phyloP scores from a whole-genome alignment of 2,797 vertebrate genomes.

The Periparus ater region DNA sequence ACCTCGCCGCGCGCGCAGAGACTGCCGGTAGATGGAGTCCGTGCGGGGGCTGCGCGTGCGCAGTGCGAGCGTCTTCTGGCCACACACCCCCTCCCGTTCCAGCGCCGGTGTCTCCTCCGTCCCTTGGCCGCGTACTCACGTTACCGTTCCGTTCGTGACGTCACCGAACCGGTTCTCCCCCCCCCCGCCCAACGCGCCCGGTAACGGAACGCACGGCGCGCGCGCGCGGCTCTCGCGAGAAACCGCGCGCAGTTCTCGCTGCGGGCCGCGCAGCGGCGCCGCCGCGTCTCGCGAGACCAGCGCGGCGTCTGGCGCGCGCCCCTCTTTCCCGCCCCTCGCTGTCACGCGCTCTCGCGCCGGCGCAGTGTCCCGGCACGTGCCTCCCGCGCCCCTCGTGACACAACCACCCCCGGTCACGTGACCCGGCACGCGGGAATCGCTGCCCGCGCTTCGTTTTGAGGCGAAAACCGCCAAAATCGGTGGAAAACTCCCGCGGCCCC shows the following conservation, averaged over 20 bases:
- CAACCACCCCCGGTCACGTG: not conserved
- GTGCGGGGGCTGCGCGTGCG: not conserved
- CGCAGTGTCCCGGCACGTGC: not conserved
- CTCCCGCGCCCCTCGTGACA: too few species aligned
- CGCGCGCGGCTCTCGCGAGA: not conserved
- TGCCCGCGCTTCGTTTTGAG: not conserved
- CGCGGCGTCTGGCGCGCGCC: not conserved
- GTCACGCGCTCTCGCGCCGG: not conserved
- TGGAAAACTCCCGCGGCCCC: rapidly evolving
- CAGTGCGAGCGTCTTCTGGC: not conserved
- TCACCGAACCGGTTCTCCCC: not conserved
- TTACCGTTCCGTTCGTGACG: not conserved
- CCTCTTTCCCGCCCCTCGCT: not conserved
- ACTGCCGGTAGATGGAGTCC: not conserved
- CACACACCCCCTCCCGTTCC: not conserved
- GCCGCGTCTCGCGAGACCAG: not conserved
- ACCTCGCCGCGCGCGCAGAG: not conserved
- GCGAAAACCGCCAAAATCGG: not conserved
- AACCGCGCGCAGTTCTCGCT: not conserved
- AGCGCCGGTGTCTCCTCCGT: not conserved
- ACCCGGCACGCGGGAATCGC: too few species aligned
- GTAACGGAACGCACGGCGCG: not conserved
- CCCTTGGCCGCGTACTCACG: not conserved
- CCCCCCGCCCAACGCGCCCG: too few species aligned
- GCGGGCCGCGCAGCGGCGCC: not conserved